Conservation (phyloP, 2,888 invertebrate genomes). For the Noctua janthe region DNA sequence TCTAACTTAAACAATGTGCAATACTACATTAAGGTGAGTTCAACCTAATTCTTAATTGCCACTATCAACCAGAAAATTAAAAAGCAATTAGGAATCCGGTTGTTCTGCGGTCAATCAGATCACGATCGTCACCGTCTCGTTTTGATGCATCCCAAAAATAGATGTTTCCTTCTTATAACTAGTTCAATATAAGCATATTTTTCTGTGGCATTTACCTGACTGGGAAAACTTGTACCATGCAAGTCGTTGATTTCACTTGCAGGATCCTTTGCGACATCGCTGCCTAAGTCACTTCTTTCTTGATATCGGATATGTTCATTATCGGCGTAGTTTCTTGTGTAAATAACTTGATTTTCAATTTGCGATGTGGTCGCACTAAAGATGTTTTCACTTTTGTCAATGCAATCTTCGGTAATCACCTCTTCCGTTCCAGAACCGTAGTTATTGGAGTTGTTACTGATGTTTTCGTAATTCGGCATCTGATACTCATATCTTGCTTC, state of each 20-base stretch:
- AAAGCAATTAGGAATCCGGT: slow-evolving; percentile 87
- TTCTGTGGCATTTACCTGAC: slow-evolving; percentile 79
- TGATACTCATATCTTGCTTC: slow-evolving; percentile 84
- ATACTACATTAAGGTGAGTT: slow-evolving; percentile 75
- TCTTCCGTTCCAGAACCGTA: slow-evolving; percentile 83
- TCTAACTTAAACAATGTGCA: slow-evolving; percentile 69
- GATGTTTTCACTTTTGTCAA: slow-evolving; percentile 73
- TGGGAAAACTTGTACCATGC: slow-evolving; percentile 82
- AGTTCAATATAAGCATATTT: slow-evolving; percentile 70
- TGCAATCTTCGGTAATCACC: slow-evolving; percentile 75
- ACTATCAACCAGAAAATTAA: slow-evolving; percentile 82
- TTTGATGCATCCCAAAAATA: slow-evolving; percentile 33
- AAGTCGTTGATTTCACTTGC: slow-evolving; percentile 78
- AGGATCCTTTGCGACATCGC: slow-evolving; percentile 79
- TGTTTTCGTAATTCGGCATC: slow-evolving; percentile 82
- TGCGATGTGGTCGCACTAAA: slow-evolving; percentile 72
- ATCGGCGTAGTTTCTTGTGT: slow-evolving; percentile 77
- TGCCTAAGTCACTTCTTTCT: slow-evolving; percentile 77
- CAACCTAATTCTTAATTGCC: slow-evolving; percentile 81
- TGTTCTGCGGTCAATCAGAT: slow-evolving; percentile 81
- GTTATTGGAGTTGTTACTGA: slow-evolving; percentile 84
- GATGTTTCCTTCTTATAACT: slow-evolving; percentile 52
- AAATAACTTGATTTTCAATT: slow-evolving; percentile 77
- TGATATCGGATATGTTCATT: slow-evolving; percentile 81
- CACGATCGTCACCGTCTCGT: slow-evolving; percentile 63